Base-by-base conservation (phyloP, 2,113 vertebrate genomes). In the Isichthys henryi region DNA sequence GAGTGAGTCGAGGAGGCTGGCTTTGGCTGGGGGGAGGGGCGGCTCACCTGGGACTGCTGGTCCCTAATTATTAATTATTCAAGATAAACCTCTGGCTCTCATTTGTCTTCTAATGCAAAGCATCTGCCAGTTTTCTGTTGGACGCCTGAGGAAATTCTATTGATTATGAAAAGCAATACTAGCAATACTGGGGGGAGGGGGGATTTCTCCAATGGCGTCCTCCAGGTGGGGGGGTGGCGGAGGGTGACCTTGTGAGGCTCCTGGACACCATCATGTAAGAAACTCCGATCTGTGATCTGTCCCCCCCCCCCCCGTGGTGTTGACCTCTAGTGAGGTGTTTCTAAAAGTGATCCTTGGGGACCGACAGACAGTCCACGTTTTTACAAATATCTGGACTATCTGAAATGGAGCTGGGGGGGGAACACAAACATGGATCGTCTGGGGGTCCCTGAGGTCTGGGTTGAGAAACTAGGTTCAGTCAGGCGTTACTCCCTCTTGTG, bases 91-190 rank as follows among this genome's bases (percentile, higher is more conserved):
- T 23, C 90, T 90, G 88, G 66, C 87, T 90, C 91, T 80, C 90
- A 90, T 93, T 93, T 92, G 89, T 93, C 93, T 93, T 91, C 58
- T 62, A 88, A 89, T 93, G 91, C 91, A 91, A 93, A 93, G 90
- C 88, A 93, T 91, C 92, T 92, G 92, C 90, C 89, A 90, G 82
- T 90, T 86, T 83, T 91, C 66, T 62, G 74, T 87, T 85, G 35
- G 89, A 82, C 70, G 15, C 31, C 86, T 88, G 53, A 88, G 89
- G 83, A 87, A 89, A 84, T 86, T 58, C 43, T 89, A 93, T 91
- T 89, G 93, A 93, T 93, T 91, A 62, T 88, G 83, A 35, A 39
- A 50, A 89, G 46, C 46, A 48, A 82, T 91, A 90, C 85, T 62
- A 88, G 77, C 35, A 15, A 7, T 43, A 39, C 39, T 2, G 35